Percentiles rank a stretch among this genome's conserved stretches.
These are phyloP conservation scores for Eufriesea mexicana DNA, from an alignment of 1,140 invertebrate species.

Conservation along the genomic window DNA sequence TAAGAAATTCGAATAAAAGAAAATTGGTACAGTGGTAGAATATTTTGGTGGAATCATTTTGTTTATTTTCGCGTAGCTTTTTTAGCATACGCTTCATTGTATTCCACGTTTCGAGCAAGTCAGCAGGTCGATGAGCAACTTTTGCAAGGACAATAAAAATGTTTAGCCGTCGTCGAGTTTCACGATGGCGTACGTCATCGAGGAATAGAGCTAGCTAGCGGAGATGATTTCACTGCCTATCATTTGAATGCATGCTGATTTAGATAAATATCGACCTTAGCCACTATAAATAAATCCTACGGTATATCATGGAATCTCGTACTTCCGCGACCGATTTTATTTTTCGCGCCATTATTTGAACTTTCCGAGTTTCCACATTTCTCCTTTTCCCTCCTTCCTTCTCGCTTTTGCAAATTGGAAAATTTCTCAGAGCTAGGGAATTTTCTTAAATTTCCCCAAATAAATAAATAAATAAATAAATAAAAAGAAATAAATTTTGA, in stretches of 20 bases:
- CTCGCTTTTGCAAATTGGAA: background rate
- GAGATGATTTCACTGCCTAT: slow-evolving; percentile 28
- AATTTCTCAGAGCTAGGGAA: background rate
- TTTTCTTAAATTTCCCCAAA: no score
- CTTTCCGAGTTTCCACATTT: no score
- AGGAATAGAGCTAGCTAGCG: background rate
- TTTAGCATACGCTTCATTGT: background rate
- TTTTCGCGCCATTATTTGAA: background rate
- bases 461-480: no score
- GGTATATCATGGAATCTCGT: no score
- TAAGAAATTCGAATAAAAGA: no score
- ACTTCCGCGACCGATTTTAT: background rate
- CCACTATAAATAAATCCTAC: background rate
- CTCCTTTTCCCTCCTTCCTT: background rate
- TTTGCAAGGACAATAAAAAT: slow-evolving; percentile 12
- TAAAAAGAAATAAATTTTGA: no score
- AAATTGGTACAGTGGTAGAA: no score
- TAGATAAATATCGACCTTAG: slow-evolving; percentile 28
- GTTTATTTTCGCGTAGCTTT: background rate
- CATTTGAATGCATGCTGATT: background rate
- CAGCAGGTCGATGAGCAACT: background rate
- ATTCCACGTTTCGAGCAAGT: background rate
- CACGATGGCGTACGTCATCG: background rate
- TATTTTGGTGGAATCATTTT: no score
- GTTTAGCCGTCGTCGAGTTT: background rate